Base-by-base conservation (phyloP, 2,888 invertebrate species). In the Lacanobia oleracea region DNA sequence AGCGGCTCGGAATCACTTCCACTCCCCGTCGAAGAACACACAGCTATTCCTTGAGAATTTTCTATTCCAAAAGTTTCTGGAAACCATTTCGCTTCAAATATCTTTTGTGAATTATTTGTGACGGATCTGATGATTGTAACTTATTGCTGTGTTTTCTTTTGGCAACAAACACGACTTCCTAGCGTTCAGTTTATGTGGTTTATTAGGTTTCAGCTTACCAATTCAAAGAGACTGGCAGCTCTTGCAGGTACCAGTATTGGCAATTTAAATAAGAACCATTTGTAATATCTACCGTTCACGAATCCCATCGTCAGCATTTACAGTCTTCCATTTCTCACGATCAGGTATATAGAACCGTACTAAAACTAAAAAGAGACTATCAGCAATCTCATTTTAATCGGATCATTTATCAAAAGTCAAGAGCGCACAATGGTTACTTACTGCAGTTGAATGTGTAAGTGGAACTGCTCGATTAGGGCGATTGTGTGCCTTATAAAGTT, bases 1-100 rank as follows among this genome's bases (percentile, higher is more conserved):
- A 94, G 94, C 94, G 93, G 93, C 94, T 94, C 93, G 90, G 90
- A 94, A 93, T 93, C 94, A 93, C 94, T 93, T 90, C 88, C 78
- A 73, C 81, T 86, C 81, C 86, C 89, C 87, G 86, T 81, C 89
- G 86, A 89, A 89, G 91, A 92, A 93, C 92, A 92, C 87, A 89
- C 88, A 89, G 89, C 91, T 91, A 90, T 92, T 91, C 88, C 90
- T 89, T 87, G 89, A 88, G 91, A 92, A 93, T 91, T 91, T 92
- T 93, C 90, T 89, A 92, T 93, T 93, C 90, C 85, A 87, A 93
- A 93, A 93, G 89, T 93, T 93, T 88, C 87, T 84, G 85, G 88
- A 88, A 90, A 86, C 91, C 89, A 90, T 91, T 92, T 88, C 87
- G 85, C 85, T 86, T 86, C 89, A 88, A 91, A 92, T 92, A 91